Conservation (phyloP, 2,797 vertebrate genomes). For the Dipus sagitta region DNA sequence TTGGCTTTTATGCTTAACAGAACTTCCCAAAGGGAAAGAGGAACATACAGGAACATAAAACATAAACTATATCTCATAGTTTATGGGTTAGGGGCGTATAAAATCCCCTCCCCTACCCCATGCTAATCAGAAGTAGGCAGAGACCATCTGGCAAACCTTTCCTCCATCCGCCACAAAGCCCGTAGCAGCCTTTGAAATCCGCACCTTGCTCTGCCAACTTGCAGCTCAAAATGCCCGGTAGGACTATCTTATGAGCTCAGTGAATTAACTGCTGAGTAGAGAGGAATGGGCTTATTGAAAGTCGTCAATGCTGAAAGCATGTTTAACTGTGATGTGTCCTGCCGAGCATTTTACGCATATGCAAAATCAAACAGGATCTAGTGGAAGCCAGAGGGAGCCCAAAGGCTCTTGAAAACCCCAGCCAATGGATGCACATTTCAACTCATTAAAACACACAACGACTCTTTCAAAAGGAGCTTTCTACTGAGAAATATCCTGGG, state of each 20-base stretch:
- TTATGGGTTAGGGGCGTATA: neutral
- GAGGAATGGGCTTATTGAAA: constrained; percentile 72
- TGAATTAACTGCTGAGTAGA: constrained; percentile 58
- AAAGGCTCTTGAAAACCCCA: constrained; percentile 66
- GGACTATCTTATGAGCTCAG: constrained; percentile 59
- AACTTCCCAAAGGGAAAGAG: neutral
- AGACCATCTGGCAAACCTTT: neutral
- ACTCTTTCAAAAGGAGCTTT: constrained; percentile 62
- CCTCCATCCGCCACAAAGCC: constrained; percentile 1
- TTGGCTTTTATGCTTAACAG: no score
- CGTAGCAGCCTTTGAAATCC: constrained; percentile 55
- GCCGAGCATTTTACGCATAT: constrained; percentile 75
- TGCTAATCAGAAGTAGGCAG: constrained; percentile 47
- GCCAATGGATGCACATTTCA: constrained; percentile 48
- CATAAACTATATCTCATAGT: neutral
- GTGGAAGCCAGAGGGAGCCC: constrained; percentile 54
- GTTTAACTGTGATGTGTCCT: constrained; percentile 69
- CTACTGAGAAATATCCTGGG: constrained; percentile 53
- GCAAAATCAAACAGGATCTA: constrained; percentile 70
- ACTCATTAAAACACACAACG: constrained; percentile 67
- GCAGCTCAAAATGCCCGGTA: constrained; percentile 58
- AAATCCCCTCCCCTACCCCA: neutral
- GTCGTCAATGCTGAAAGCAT: constrained; percentile 64
- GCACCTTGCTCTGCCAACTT: constrained; percentile 55
- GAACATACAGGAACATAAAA: neutral